A percentile compares a stretch with the other conserved stretches of the same genome.
These are phyloP conservation scores for Penaeus vannamei DNA, from an alignment of 1,140 invertebrate species.

Conservation along the genomic window DNA sequence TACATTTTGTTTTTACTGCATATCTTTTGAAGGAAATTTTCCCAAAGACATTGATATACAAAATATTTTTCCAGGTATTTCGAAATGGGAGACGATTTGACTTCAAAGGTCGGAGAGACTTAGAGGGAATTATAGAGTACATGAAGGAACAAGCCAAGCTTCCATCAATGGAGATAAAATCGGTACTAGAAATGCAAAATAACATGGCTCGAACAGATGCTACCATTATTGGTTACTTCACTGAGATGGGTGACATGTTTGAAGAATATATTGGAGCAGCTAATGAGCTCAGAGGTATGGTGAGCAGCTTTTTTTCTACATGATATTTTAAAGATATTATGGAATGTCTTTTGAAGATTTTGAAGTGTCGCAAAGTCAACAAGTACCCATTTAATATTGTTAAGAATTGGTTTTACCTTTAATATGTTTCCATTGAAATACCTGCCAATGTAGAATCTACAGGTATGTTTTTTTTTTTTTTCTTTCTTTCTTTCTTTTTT, in stretches of 20 bases:
- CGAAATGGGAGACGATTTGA: constrained; percentile 74
- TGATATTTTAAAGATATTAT: background rate
- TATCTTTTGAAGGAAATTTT: background rate
- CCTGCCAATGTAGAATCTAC: too few relatives aligned
- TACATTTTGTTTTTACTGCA: too few relatives aligned
- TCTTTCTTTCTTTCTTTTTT: too few relatives aligned
- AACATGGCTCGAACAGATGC: constrained; percentile 73
- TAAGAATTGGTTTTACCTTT: too few relatives aligned
- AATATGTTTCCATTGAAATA: too few relatives aligned
- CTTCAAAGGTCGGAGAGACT: constrained; percentile 75
- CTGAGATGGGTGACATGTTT: constrained; percentile 72
- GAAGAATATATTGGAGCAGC: constrained; percentile 75
- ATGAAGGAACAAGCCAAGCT: constrained; percentile 76
- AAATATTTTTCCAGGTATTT: constrained; percentile 70
- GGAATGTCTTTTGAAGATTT: background rate
- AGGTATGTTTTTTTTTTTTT: too few relatives aligned
- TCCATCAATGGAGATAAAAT: constrained; percentile 73
- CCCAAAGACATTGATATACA: background rate
- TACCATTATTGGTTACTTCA: constrained; percentile 77
- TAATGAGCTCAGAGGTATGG: constrained; percentile 73
- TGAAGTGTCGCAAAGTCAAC: background rate
- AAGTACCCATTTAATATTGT: too few relatives aligned
- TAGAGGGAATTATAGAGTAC: constrained; percentile 72
- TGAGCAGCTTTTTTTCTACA: background rate
- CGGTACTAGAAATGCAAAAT: constrained; percentile 70